phyloP scores from a whole-genome alignment of 1,140 invertebrate genomes.

The Manduca sexta region DNA sequence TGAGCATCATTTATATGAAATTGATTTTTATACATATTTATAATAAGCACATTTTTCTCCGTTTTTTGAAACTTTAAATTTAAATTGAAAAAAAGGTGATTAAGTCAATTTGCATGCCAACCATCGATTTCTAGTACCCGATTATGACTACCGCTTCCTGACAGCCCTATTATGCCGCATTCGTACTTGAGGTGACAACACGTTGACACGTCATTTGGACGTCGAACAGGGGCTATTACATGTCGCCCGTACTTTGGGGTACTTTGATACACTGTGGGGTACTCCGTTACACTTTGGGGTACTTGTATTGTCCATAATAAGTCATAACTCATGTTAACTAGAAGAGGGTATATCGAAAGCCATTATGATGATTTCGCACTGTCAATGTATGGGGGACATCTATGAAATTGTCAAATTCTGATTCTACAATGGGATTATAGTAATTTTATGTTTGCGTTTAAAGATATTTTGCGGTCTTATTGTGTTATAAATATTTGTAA shows the following conservation, averaged over 20 bases:
- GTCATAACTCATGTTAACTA: constrained; percentile 64
- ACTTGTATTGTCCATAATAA: constrained; percentile 35
- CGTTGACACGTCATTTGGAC: constrained; percentile 58
- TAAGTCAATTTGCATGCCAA: no score
- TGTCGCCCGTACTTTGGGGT: constrained; percentile 17
- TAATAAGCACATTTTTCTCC: no score
- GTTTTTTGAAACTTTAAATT: no score
- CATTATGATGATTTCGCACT: constrained; percentile 48
- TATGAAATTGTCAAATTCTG: constrained; percentile 49
- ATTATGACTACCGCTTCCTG: no score
- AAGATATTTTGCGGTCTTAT: no score
- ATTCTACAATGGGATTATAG: not conserved
- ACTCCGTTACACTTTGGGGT: constrained; percentile 19
- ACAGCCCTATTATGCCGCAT: constrained; percentile 11
- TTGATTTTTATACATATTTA: no score
- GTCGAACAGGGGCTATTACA: constrained; percentile 43
- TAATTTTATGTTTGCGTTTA: no score
- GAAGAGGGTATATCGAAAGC: constrained; percentile 46
- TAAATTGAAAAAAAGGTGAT: no score
- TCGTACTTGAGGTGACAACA: constrained; percentile 53
- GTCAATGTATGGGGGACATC: constrained; percentile 34
- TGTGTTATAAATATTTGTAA: no score
- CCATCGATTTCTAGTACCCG: no score
- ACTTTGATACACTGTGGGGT: not conserved
- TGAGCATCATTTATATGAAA: no score